Evolutionary conservation across 2,113 vertebrate species (phyloP), one percentile per base, ranked within the genome.

Genomic region (Trogon surrucura): DNA sequence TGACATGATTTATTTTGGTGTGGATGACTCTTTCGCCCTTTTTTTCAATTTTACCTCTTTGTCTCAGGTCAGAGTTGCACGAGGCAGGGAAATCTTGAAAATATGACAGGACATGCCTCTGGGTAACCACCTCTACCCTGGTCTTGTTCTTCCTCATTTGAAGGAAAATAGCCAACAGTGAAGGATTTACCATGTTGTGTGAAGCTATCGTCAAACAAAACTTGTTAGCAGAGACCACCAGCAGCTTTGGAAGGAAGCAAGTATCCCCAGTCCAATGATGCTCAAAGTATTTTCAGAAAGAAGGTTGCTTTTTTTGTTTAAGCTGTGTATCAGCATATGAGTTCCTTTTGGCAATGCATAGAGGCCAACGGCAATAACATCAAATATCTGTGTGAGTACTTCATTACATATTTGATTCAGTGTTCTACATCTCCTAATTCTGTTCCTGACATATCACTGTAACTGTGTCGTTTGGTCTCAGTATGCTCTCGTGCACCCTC

Each of bases 401-500:
- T 90, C 44, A 30, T 88, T 78, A 44, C 6, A 0, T 54, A 47
- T 80, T 93, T 93, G 66, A 85, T 70, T 85, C 81, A 27, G 54
- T 41, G 22, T 26, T 58, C 45, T n/a, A 17, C 51, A 57, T 65
- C 58, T 91, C 18, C 75, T 75, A 75, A 86, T 91, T 64, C 54
- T 82, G 17, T 77, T 95, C 54, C 70, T 81, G 83, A 81, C 83
- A 89, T 50, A 64, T 38, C 13, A 16, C 47, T 58, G 77, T 67
- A 62, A 56, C 61, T 79, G 27, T 83, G 48, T 21, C 87, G 80
- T 95, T 95, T 91, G 73, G 86, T 95, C 86, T 96, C 84, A 80
- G 57, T 84, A 29, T 85, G 70, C 41, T 89, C 66, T 80, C 89
- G 66, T 72, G 86, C 75, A 72, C 51, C 15, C 70, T 87, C 51